A percentile compares a stretch with the other conserved stretches of the same genome.
Evolutionary conservation across 2,888 invertebrate species (phyloP).

Genomic region (Troilus luridus): DNA sequence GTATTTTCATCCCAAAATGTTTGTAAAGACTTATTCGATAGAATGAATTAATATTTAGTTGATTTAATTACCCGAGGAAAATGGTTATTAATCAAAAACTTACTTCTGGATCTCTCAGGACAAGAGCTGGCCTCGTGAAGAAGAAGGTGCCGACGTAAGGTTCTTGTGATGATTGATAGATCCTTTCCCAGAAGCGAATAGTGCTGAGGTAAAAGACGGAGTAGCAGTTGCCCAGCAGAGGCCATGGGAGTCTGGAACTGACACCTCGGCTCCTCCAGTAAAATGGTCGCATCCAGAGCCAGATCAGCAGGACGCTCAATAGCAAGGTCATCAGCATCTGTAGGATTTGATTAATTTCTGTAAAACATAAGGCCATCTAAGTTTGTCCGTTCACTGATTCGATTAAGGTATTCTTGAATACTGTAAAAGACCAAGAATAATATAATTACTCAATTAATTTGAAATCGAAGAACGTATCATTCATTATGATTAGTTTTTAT

Average conservation of each 20-base stretch:
- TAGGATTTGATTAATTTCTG: neutral
- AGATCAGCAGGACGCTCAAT: neutral
- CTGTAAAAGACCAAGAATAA: too few relatives aligned
- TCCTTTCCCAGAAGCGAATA: neutral
- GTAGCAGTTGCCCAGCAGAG: neutral
- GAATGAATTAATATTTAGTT: too few relatives aligned
- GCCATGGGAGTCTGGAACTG: neutral
- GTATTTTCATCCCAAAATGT: too few relatives aligned
- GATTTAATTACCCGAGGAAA: neutral
- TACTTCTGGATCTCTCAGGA: constrained; percentile 9
- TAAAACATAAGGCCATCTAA: too few relatives aligned
- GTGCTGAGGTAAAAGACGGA: neutral
- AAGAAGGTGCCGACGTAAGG: constrained; percentile 8
- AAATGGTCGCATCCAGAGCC: neutral
- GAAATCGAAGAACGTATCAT: too few relatives aligned
- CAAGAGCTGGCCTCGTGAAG: neutral
- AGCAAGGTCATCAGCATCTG: neutral
- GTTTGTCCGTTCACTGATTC: too few relatives aligned
- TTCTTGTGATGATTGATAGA: neutral
- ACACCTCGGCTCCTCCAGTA: constrained; percentile 8
- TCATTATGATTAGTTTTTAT: too few relatives aligned
- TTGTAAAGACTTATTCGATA: too few relatives aligned
- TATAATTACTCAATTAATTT: too few relatives aligned
- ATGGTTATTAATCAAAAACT: neutral
- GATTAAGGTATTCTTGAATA: too few relatives aligned